Percentiles rank a stretch among this genome's conserved stretches.
Conservation (phyloP, 1,140 invertebrate species). For the Bombus superbus region DNA sequence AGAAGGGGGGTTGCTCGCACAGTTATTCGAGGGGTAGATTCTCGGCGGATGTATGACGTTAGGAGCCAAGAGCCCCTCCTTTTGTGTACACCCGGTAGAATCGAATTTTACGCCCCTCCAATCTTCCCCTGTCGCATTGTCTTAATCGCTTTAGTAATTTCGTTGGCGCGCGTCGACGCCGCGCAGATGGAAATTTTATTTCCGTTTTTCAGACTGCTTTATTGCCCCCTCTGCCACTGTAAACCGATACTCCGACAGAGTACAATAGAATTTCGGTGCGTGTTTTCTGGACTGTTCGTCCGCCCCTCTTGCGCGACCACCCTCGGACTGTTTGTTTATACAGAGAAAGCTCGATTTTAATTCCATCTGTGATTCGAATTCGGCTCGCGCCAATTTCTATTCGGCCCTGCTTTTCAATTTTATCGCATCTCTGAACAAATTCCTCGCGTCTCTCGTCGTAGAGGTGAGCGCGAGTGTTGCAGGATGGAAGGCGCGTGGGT, state of each 20-base stretch:
- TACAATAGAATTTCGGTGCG: conserved; percentile 13
- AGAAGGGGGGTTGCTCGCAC: neutral
- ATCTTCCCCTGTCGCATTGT: conserved; percentile 18
- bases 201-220: conserved; percentile 30
- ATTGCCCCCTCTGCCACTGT: neutral
- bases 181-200: conserved; percentile 52
- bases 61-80: conserved; percentile 4
- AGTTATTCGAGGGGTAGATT: conserved; percentile 41
- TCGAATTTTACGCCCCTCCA: conserved; percentile 33
- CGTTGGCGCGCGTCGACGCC: conserved; percentile 18
- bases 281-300: neutral
- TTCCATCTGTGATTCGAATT: neutral
- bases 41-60: conserved; percentile 31
- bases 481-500: conserved; percentile 37
- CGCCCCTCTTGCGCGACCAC: neutral
- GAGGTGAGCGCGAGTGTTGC: neutral
- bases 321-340: neutral
- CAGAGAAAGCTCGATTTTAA: neutral
- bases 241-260: conserved; percentile 18
- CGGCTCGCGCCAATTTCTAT: neutral
- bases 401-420: neutral
- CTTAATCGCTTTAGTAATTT: conserved; percentile 51
- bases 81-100: neutral
- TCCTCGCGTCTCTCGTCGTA: too few relatives aligned
- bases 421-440: neutral